Evolutionary conservation across 2,113 vertebrate species (phyloP).

Genomic region (Orthonyx spaldingii): DNA sequence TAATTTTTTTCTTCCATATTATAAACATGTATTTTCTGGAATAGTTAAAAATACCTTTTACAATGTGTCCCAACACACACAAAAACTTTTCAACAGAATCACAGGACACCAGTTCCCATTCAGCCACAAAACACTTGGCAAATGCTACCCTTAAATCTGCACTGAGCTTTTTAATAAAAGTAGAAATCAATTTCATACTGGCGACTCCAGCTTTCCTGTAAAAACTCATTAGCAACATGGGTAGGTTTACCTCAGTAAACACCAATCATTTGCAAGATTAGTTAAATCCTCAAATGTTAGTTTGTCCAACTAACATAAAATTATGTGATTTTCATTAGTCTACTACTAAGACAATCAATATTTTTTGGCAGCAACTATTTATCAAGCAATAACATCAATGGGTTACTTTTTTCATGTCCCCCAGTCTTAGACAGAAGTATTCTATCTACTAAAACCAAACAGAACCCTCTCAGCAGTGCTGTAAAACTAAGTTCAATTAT

Average conservation of each 20-base stretch:
- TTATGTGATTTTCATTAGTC: background rate
- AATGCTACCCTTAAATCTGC: background rate
- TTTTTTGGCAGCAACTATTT: background rate
- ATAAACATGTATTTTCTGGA: background rate
- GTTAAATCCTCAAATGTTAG: background rate
- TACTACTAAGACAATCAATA: background rate
- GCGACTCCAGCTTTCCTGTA: background rate
- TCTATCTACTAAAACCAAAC: background rate
- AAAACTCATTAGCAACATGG: background rate
- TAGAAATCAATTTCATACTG: background rate
- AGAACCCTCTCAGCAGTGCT: background rate
- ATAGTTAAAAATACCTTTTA: background rate
- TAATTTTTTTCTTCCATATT: background rate
- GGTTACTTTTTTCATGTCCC: background rate
- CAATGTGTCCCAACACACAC: background rate
- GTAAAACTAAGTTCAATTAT: too few species aligned
- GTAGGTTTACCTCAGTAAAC: background rate
- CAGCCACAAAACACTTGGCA: background rate
- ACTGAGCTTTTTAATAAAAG: background rate
- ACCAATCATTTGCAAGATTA: background rate
- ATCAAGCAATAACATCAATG: background rate
- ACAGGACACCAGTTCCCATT: background rate
- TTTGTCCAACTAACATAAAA: background rate
- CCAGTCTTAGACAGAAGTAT: background rate
- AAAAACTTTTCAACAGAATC: background rate